Percentiles rank a stretch among this genome's conserved stretches.
Conservation (phyloP, 1,140 invertebrate species). For the Pomacea maculata region DNA sequence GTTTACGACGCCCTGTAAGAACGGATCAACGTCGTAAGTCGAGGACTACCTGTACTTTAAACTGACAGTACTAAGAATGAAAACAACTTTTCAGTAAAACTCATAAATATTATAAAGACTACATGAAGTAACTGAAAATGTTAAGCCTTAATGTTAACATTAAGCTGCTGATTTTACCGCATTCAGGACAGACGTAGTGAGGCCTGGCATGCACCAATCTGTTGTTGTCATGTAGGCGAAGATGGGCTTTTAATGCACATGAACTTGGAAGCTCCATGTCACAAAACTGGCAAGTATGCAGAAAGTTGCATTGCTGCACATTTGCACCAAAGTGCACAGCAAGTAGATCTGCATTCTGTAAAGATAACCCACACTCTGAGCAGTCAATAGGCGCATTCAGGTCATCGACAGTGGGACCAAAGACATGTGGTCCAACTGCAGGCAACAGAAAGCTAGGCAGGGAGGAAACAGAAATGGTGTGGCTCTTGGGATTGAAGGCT, state of each 20-base stretch:
- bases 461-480: constrained; percentile 22
- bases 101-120: too few species aligned
- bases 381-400: not conserved
- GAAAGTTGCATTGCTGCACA: constrained; percentile 7
- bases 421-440: not conserved
- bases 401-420: not conserved
- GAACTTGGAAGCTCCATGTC: constrained; percentile 19
- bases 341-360: not conserved
- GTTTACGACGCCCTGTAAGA: too few species aligned
- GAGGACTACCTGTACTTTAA: too few species aligned
- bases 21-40: too few species aligned
- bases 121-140: too few species aligned
- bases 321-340: constrained; percentile 22
- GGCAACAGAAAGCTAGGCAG: not conserved
- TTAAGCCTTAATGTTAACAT: too few species aligned
- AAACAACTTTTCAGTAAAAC: too few species aligned
- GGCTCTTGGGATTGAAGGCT: constrained; percentile 21
- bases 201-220: not conserved
- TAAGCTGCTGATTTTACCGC: constrained; percentile 8
- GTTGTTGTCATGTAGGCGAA: constrained; percentile 10
- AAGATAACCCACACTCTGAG: constrained; percentile 7
- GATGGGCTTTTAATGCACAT: constrained; percentile 25
- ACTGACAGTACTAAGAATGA: too few species aligned
- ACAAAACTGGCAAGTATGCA: constrained; percentile 16
- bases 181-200: constrained; percentile 26